Percentiles rank a stretch among this genome's conserved stretches.
Evolutionary conservation across 92 coral and sea anemone species (phyloP).

Genomic region (Isaurus tuberculatus): DNA sequence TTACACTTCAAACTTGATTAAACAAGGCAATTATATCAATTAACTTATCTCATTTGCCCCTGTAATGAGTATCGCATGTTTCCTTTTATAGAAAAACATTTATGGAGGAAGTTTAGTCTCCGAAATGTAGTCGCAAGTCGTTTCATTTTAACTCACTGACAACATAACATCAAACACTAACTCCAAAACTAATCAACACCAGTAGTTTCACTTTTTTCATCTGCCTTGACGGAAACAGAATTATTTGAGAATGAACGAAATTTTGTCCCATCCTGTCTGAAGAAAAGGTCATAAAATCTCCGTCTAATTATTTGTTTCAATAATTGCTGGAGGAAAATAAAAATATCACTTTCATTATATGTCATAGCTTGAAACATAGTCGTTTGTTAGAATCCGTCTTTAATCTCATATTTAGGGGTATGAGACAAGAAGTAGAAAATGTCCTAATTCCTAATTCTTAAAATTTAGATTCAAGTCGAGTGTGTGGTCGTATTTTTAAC

Average conservation of each 20-base stretch:
- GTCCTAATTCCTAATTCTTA: background rate
- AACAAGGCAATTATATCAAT: background rate
- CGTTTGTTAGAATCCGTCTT: conserved; percentile 14
- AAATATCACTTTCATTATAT: background rate
- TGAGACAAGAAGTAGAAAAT: background rate
- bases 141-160: background rate
- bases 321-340: background rate
- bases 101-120: background rate
- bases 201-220: background rate
- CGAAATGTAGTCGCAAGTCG: background rate
- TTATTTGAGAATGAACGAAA: background rate
- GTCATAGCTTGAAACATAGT: background rate
- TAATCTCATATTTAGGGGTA: conserved; percentile 24
- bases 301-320: background rate
- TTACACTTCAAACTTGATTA: too few species aligned
- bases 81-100: background rate
- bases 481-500: conserved; percentile 31
- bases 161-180: background rate
- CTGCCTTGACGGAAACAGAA: conserved; percentile 1
- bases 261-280: background rate
- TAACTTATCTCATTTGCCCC: background rate
- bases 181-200: background rate
- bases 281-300: background rate
- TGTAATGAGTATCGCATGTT: background rate
- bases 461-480: background rate